Percentiles rank a stretch among this genome's conserved stretches.
Conservation (phyloP, 2,113 vertebrate genomes). For the Scomber japonicus region DNA sequence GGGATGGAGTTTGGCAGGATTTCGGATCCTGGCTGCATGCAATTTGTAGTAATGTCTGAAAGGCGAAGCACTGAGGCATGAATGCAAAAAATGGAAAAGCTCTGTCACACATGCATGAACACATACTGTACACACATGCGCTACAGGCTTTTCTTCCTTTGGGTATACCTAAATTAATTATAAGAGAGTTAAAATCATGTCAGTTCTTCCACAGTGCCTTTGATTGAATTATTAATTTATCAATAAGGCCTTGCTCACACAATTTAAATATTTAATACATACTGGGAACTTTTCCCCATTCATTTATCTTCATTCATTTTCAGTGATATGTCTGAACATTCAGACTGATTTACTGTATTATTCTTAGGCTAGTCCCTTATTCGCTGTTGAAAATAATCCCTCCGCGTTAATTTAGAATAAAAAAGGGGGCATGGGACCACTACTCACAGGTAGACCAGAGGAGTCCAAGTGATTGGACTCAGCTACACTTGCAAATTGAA, state of each 20-base stretch:
- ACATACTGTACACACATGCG: background rate
- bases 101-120: constrained; percentile 20
- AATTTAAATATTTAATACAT: constrained; percentile 39
- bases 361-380: constrained; percentile 12
- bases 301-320: constrained; percentile 48
- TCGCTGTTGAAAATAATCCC: constrained; percentile 9
- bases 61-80: constrained; percentile 20
- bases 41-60: background rate
- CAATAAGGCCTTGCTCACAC: constrained; percentile 23
- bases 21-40: constrained; percentile 17
- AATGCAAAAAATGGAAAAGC: constrained; percentile 24
- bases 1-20: constrained; percentile 1
- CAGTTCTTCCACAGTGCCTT: constrained; percentile 7
- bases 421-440: constrained; percentile 5
- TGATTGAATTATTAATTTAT: constrained; percentile 53
- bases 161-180: constrained; percentile 14
- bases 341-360: constrained; percentile 7
- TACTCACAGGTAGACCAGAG: constrained; percentile 10
- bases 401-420: constrained; percentile 7
- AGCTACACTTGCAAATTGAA: constrained; percentile 51
- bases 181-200: constrained; percentile 31
- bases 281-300: background rate
- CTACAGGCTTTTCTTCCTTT: background rate
- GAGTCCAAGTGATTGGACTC: constrained; percentile 33
- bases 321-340: constrained; percentile 6